Base-by-base conservation (phyloP, 2,113 vertebrate genomes). In the Bubo blakistoni region DNA sequence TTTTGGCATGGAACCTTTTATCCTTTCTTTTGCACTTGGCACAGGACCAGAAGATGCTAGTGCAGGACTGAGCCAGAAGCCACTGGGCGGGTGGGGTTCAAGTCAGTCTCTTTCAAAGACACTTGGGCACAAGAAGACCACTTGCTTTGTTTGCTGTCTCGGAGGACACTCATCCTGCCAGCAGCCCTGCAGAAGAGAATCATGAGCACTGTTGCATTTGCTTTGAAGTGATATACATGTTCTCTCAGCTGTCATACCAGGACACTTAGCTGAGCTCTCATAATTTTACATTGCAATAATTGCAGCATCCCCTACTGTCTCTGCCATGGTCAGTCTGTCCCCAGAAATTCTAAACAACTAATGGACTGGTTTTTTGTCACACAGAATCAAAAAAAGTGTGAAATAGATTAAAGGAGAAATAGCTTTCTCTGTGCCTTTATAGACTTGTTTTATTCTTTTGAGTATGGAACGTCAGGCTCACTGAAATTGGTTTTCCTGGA, bases 391-490 rank as follows among this genome's bases (percentile, higher is more conserved):
- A 94, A 87, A 20, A 74, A 55, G n/a, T 55, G 79, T 78, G 55
- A 96, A 91, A 59, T 17, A 95, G 59, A 95, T 93, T 94, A 91
- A 92, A 96, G 66, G 22, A 95, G 58, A 97, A 95, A 90, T 66
- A 91, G 62, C 58, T 92, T 95, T 85, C 34, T 78, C 51, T 67
- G 16, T 80, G 44, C 84, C 81, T 91, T 91, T 85, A 91, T 62
- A 90, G 88, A 85, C 78, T 81, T 78, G 46, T 62, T 96, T 96
- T 84, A 83, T 94, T 93, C 87, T 92, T 96, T 87, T 74, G 79
- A 92, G 74, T 83, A 72, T 36, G 38, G 78, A 91, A 84, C 1
- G 11, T 51, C 62, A 92, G 54, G 51, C 63, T 87, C 42, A 90
- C 46, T 73, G 62, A 87, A 94, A 96, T 52, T 80, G 58, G 26